Evolutionary conservation across 2,113 vertebrate species (phyloP), one percentile per base, ranked within the genome.

Genomic region (Gymnorhina tibicen): DNA sequence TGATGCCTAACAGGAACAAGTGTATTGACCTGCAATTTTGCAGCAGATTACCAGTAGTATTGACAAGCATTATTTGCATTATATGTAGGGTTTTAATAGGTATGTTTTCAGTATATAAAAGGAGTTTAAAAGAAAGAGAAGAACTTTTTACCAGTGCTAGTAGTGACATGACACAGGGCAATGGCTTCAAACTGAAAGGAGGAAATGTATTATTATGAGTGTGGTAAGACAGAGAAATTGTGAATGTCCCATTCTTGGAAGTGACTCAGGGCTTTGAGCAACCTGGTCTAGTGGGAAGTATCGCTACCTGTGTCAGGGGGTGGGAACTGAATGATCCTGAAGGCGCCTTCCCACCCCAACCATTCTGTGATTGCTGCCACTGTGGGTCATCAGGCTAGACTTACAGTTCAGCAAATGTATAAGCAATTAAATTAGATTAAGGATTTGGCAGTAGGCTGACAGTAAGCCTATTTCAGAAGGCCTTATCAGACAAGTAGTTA

Each of bases 261-360:
- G 39, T 30, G 69, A n/a, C 24, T 8, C 23, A 60, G 6, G 19
- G 23, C 19, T 74, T 66, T 74, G 24, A 68, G 24, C 39, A 82
- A n/a, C 13, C 24, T 32, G 39, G 7, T n/a, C 33, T 32, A 39
- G 19, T 15, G 16, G 46, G 15, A 18, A 16, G 13, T 53, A 52
- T 15, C 0, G 1, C 6, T 41, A 28, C 24, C 39, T 12, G 14
- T 1, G 0, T 14, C 28, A 39, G 37, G 4, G 2, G 1, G 2
- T 2, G n/a, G 46, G 10, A 67, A 59, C 19, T 47, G 18, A 32
- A 2, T 46, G 39, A 41, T 46, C 9, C 39, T 32, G 20, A 68
- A 47, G n/a, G 24, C 10, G 13, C 16, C 39, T 41, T 41, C 16
- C 13, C 26, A 75, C 6, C 5, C 20, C 24, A 53, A 22, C 27